Percentiles rank a stretch among this genome's conserved stretches.
Conservation (phyloP, 2,797 vertebrate species). For the Dryobates pubescens region DNA sequence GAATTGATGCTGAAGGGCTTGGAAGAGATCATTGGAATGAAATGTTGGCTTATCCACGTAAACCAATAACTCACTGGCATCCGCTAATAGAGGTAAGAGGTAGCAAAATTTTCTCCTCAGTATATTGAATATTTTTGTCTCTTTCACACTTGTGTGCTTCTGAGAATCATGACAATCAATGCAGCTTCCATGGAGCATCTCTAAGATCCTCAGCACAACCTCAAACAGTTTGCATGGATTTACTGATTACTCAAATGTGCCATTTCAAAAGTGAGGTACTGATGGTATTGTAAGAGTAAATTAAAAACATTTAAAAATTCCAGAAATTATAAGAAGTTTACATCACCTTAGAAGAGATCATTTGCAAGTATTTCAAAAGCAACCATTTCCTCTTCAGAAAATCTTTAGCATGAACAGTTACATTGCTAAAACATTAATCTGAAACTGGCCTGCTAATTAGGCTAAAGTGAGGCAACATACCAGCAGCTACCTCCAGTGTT, state of each 20-base stretch:
- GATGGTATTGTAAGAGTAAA: neutral
- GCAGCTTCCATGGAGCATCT: neutral
- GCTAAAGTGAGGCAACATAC: neutral
- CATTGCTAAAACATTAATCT: neutral
- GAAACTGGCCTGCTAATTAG: neutral
- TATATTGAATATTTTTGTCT: neutral
- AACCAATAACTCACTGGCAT: slow-evolving; percentile 98
- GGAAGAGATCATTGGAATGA: slow-evolving; percentile 98
- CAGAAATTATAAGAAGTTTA: neutral
- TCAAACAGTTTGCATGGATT: neutral
- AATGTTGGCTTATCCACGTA: slow-evolving; percentile 96
- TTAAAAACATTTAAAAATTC: neutral
- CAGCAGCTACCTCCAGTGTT: neutral
- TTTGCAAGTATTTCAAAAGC: neutral
- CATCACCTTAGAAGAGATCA: neutral
- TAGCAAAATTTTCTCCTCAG: neutral
- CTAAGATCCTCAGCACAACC: neutral
- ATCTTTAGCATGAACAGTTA: neutral
- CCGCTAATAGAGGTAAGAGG: slow-evolving; percentile 90
- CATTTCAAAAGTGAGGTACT: neutral
- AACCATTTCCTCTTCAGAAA: slow-evolving; percentile 14
- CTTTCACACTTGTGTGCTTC: neutral
- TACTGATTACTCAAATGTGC: neutral
- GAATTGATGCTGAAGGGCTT: slow-evolving; percentile 92
- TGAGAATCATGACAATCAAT: neutral